These are phyloP conservation scores for Sterrhoptilus dennistouni DNA, from an alignment of 2,113 vertebrate genomes.

Conservation along the genomic window DNA sequence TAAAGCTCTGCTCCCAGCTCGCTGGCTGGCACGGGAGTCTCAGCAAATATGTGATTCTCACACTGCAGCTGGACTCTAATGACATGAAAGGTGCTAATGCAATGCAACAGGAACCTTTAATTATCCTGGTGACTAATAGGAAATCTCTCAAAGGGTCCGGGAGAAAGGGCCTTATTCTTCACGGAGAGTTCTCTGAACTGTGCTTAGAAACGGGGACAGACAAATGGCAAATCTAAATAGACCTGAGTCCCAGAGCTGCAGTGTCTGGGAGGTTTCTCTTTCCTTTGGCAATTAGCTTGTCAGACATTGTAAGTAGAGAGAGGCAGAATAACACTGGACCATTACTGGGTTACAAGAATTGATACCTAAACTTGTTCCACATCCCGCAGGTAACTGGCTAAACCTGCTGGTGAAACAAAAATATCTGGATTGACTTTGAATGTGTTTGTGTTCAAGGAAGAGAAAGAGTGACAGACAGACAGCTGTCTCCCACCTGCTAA, in stretches of 20 bases:
- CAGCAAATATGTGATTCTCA: conserved; percentile 53
- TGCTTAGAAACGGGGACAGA: neutral
- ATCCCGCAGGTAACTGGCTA: conserved; percentile 45
- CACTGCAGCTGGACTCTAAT: conserved; percentile 57
- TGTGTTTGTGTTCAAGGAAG: conserved; percentile 37
- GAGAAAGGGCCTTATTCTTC: conserved; percentile 40
- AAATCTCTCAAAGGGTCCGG: conserved; percentile 37
- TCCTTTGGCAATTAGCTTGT: neutral
- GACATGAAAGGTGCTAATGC: conserved; percentile 64
- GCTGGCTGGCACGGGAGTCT: conserved; percentile 35
- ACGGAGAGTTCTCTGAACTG: neutral
- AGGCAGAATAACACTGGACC: neutral
- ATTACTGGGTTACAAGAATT: neutral
- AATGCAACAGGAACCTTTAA: conserved; percentile 66
- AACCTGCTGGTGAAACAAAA: conserved; percentile 54
- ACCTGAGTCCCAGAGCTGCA: neutral
- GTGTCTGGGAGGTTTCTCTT: neutral
- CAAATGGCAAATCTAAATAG: conserved; percentile 1
- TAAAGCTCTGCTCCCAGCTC: neutral
- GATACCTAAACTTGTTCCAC: conserved; percentile 47
- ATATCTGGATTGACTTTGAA: conserved; percentile 31
- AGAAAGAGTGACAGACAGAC: conserved; percentile 21
- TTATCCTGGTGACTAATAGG: conserved; percentile 56
- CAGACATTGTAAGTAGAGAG: neutral
- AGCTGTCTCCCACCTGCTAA: conserved; percentile 38